These are phyloP conservation scores for Catonia carolina DNA, from an alignment of 2,888 invertebrate genomes.

Conservation along the genomic window DNA sequence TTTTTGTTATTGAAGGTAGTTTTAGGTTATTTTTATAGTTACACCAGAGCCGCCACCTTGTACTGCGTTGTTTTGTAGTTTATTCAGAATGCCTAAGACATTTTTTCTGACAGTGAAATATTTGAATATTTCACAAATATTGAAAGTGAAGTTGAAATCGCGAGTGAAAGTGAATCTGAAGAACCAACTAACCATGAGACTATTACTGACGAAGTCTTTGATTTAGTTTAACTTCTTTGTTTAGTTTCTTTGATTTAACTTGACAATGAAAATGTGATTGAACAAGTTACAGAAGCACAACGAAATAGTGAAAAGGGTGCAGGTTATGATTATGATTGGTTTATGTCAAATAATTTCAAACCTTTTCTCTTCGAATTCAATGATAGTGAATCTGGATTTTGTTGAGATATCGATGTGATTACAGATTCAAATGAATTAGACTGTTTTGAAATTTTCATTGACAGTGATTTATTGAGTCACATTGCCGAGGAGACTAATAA, in stretches of 20 bases:
- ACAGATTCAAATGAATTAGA: slow-evolving; percentile 8
- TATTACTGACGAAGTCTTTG: not conserved
- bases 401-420: not conserved
- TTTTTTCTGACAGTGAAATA: too few relatives aligned
- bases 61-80: too few relatives aligned
- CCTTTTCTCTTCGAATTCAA: slow-evolving; percentile 9
- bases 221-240: not conserved
- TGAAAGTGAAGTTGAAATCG: slow-evolving; percentile 3
- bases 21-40: too few relatives aligned
- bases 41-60: too few relatives aligned
- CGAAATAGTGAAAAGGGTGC: not conserved
- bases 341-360: not conserved
- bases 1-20: too few relatives aligned
- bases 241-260: not conserved
- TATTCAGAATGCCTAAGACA: too few relatives aligned
- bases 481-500: slow-evolving; percentile 11
- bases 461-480: slow-evolving; percentile 3
- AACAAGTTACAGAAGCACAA: not conserved
- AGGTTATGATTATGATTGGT: not conserved
- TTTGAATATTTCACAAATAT: not conserved
- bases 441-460: slow-evolving; percentile 9
- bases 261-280: slow-evolving; percentile 1
- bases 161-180: not conserved
- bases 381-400: slow-evolving; percentile 5
- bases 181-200: not conserved